Conservation (phyloP, 2,797 vertebrate species). For the Megalops cyprinoides region DNA sequence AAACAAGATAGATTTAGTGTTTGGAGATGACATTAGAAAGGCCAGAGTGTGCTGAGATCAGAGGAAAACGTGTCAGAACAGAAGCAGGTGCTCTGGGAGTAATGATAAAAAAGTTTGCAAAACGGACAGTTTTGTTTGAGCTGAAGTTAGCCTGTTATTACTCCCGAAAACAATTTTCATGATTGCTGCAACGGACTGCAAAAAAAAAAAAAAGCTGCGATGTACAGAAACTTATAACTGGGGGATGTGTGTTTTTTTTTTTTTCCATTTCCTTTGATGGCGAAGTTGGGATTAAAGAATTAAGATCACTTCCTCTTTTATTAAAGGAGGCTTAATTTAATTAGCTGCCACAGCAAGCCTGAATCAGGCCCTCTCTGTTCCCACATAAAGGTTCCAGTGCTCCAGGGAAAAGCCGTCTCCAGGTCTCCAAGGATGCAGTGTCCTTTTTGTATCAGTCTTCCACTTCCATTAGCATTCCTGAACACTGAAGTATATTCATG, state of each 20-base stretch:
- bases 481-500: conserved; percentile 42
- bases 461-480: conserved; percentile 73
- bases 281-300: conserved; percentile 71
- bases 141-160: not conserved
- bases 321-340: conserved; percentile 81
- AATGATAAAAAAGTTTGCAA: not conserved
- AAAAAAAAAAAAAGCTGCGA: no score
- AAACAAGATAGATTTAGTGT: not conserved
- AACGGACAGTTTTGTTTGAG: not conserved
- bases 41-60: not conserved
- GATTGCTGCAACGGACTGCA: not conserved
- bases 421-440: conserved; percentile 77
- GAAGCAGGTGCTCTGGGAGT: no score
- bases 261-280: conserved; percentile 71
- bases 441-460: conserved; percentile 79
- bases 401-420: conserved; percentile 64
- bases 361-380: conserved; percentile 70
- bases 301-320: conserved; percentile 76
- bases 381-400: conserved; percentile 70
- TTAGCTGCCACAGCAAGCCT: conserved; percentile 69
- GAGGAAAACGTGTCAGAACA: not conserved
- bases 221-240: conserved; percentile 71
- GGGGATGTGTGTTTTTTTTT: conserved; percentile 71
- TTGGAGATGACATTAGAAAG: not conserved
- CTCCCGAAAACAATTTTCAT: not conserved